Evolutionary conservation across 35 echinoderm and acorn worm species (phyloP).

Genomic region (Diadema setosum): DNA sequence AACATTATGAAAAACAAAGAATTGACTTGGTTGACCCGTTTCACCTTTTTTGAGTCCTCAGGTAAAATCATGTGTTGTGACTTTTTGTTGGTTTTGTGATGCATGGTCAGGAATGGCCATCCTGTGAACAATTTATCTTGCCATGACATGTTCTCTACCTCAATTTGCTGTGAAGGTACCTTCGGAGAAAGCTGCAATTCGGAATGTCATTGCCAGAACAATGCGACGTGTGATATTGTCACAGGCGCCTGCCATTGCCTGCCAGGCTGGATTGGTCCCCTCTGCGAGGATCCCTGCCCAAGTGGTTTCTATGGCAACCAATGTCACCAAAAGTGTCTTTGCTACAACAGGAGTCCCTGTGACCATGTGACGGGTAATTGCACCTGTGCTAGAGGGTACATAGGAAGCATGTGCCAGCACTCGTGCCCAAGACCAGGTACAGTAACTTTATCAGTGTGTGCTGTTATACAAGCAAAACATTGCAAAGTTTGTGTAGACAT

Average conservation of each 20-base stretch:
- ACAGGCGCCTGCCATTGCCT: constrained; percentile 52
- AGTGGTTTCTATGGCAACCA: constrained; percentile 62
- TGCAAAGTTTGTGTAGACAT: no score
- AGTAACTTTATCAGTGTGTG: neutral
- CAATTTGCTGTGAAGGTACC: no score
- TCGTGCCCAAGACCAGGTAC: constrained; percentile 21
- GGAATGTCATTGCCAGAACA: constrained; percentile 49
- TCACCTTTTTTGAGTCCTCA: no score
- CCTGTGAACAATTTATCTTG: no score
- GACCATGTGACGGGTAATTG: constrained; percentile 52
- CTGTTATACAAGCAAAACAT: neutral
- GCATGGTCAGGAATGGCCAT: no score
- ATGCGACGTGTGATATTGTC: constrained; percentile 43
- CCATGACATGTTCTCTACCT: no score
- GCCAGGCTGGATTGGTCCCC: constrained; percentile 20
- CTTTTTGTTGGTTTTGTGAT: no score
- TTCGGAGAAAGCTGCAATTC: constrained; percentile 18
- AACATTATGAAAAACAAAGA: no score
- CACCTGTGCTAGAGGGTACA: constrained; percentile 49
- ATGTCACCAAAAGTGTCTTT: constrained; percentile 44
- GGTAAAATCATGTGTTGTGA: no score
- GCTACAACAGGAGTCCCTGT: constrained; percentile 60
- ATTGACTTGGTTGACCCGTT: no score
- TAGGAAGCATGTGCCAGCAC: constrained; percentile 28
- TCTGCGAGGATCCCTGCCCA: constrained; percentile 55